A percentile compares a stretch with the other conserved stretches of the same genome.
phyloP scores from a whole-genome alignment of 37 sponge, comb jelly and placozoan genomes.

The Eunapius fragilis region DNA sequence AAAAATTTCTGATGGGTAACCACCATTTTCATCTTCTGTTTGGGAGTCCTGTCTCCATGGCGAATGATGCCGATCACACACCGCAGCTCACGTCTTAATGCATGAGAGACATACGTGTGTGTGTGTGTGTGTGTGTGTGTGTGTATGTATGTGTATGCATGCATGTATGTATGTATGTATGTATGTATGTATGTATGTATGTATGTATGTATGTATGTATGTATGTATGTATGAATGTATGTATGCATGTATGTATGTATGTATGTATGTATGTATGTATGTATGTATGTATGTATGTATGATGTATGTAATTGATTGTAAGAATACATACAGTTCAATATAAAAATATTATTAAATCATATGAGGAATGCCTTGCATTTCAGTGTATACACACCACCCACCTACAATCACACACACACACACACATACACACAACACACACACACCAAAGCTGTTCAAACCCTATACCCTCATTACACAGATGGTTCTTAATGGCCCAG shows the following conservation, averaged over 20 bases:
- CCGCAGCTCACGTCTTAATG: constrained; percentile 75
- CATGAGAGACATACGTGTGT: background rate
- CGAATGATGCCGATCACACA: constrained; percentile 93
- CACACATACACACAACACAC: background rate
- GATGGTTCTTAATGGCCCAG: too few species aligned
- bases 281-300: background rate
- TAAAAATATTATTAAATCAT: too few species aligned
- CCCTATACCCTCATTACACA: too few species aligned
- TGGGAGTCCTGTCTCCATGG: constrained; percentile 95
- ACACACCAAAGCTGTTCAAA: too few species aligned
- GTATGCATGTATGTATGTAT: background rate
- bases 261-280: background rate
- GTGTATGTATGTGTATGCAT: background rate
- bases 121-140: background rate
- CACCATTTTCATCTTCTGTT: constrained; percentile 96
- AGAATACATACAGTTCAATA: background rate
- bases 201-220: too few species aligned
- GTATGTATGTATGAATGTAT: background rate
- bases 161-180: background rate
- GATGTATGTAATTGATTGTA: background rate
- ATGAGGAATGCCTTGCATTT: too few species aligned
- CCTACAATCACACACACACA: background rate
- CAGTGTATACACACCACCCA: background rate
- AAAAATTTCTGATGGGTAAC: constrained; percentile 68
- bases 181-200: background rate